These are phyloP conservation scores for Ophion slaviceki DNA, from an alignment of 2,888 invertebrate genomes.

Conservation along the genomic window DNA sequence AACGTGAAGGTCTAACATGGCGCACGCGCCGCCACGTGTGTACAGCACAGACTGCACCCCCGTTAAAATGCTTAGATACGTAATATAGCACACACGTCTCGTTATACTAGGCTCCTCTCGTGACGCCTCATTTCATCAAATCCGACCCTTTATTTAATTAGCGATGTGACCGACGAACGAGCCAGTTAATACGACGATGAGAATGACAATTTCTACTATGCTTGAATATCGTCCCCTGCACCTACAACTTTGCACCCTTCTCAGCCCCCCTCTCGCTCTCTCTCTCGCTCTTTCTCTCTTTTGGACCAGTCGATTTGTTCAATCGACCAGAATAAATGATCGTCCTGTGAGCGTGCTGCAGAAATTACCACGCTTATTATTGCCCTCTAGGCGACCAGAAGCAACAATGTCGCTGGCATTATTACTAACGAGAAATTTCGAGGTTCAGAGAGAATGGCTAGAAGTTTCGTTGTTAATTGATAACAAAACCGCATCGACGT, in stretches of 20 bases:
- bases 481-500: too few species aligned
- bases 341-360: constrained; percentile 4
- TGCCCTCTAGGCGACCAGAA: neutral
- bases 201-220: constrained; percentile 62
- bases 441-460: too few species aligned
- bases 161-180: constrained; percentile 70
- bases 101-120: constrained; percentile 38
- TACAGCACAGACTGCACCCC: constrained; percentile 34
- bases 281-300: constrained; percentile 25
- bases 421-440: too few species aligned
- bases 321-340: constrained; percentile 60
- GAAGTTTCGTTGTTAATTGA: too few species aligned
- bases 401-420: neutral
- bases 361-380: constrained; percentile 20
- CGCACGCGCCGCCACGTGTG: constrained; percentile 69
- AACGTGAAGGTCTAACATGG: constrained; percentile 27
- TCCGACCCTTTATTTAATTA: constrained; percentile 82
- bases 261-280: constrained; percentile 21
- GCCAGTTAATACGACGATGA: constrained; percentile 60
- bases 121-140: constrained; percentile 74
- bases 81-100: constrained; percentile 24
- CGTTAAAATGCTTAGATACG: constrained; percentile 36
- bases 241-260: constrained; percentile 65
- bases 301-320: constrained; percentile 52
- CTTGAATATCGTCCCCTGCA: constrained; percentile 46